Evolutionary conservation across 2,888 invertebrate genomes (phyloP).

Genomic region (Schizaphis graminum): DNA sequence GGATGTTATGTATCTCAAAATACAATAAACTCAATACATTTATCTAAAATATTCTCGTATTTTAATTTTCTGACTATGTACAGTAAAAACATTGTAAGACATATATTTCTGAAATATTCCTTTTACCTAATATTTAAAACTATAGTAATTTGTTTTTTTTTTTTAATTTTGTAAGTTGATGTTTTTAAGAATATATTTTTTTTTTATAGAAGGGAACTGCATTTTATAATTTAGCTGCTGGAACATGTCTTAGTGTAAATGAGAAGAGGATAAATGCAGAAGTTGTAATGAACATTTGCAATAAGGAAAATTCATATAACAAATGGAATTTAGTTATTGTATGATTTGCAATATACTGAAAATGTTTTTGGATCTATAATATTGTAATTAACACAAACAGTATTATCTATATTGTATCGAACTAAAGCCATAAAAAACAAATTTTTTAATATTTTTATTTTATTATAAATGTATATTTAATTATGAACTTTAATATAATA

Average conservation of each 20-base stretch:
- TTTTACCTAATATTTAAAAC: not conserved
- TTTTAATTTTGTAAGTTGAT: not conserved
- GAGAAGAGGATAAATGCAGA: constrained; percentile 72
- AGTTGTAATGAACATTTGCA: constrained; percentile 77
- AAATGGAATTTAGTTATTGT: constrained; percentile 68
- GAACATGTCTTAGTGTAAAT: constrained; percentile 82
- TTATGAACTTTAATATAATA: too few species aligned
- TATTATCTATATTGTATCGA: not conserved
- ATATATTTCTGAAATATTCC: not conserved
- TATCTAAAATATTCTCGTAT: not conserved
- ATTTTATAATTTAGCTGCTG: constrained; percentile 88
- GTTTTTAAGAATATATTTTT: constrained; percentile 24
- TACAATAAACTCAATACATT: not conserved
- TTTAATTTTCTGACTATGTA: not conserved
- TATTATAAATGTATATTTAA: too few species aligned
- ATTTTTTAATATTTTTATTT: not conserved
- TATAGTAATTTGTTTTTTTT: not conserved
- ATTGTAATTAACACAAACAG: not conserved
- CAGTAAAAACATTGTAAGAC: not conserved
- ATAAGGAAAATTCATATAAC: constrained; percentile 70
- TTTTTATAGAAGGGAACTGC: constrained; percentile 78
- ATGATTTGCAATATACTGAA: constrained; percentile 16
- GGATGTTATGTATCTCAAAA: too few species aligned
- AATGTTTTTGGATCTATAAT: not conserved
- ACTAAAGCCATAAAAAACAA: not conserved